These are phyloP conservation scores for Catharus fuscescens DNA, from an alignment of 2,113 vertebrate species.

Conservation along the genomic window DNA sequence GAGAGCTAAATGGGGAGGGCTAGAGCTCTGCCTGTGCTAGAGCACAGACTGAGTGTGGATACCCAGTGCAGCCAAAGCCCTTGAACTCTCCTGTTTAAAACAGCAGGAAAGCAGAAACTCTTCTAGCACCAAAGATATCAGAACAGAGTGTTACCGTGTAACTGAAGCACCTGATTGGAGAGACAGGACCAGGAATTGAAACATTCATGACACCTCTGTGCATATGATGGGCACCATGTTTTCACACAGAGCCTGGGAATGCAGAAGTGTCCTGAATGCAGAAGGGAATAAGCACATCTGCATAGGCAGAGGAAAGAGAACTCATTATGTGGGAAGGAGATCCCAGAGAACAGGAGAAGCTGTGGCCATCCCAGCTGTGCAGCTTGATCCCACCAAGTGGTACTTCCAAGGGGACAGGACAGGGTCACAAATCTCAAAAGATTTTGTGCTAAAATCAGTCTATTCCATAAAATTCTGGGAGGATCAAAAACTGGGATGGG, in stretches of 20 bases:
- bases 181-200: background rate
- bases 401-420: background rate
- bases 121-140: background rate
- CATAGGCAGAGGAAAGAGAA: background rate
- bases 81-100: background rate
- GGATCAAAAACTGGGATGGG: background rate
- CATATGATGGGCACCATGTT: accelerated
- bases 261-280: background rate
- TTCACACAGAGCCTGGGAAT: background rate
- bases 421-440: background rate
- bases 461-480: background rate
- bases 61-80: background rate
- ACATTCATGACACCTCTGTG: background rate
- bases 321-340: background rate
- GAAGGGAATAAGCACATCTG: background rate
- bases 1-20: background rate
- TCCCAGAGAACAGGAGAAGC: background rate
- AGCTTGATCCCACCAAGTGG: background rate
- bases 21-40: slow-evolving; percentile 3
- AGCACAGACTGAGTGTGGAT: background rate
- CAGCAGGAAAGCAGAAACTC: slow-evolving; percentile 10
- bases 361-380: background rate
- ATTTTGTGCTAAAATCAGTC: background rate
- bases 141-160: background rate
- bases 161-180: background rate